Conservation (phyloP, 2,888 invertebrate genomes). For the Congeria kusceri region DNA sequence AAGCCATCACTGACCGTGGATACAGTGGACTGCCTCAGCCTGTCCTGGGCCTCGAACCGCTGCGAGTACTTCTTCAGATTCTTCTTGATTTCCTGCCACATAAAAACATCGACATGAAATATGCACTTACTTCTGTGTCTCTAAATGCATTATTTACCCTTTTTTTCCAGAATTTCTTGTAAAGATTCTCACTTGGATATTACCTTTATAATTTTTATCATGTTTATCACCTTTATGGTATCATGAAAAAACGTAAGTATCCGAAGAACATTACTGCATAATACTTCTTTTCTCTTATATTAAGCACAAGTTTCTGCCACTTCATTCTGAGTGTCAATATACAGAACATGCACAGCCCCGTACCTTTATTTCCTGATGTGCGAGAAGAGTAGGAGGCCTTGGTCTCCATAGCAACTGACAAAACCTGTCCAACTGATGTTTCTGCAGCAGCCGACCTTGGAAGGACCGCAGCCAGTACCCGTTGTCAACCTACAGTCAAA, state of each 20-base stretch:
- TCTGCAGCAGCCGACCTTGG: constrained; percentile 92
- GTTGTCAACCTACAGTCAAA: constrained; percentile 87
- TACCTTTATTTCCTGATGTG: constrained; percentile 91
- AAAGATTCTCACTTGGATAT: too few relatives aligned
- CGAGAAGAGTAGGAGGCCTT: constrained; percentile 93
- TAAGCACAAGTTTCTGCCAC: constrained; percentile 9
- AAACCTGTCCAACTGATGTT: constrained; percentile 96
- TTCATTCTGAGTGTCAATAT: not conserved
- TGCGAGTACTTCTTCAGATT: constrained; percentile 98
- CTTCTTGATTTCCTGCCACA: constrained; percentile 95
- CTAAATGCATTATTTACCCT: constrained; percentile 89
- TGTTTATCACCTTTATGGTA: too few relatives aligned
- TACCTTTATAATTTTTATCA: too few relatives aligned
- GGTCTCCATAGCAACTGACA: constrained; percentile 98
- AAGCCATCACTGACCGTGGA: constrained; percentile 89
- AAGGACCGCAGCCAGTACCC: constrained; percentile 99
- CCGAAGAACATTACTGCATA: too few relatives aligned
- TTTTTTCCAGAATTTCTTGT: constrained; percentile 64
- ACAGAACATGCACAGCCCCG: not conserved
- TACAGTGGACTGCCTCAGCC: constrained; percentile 95
- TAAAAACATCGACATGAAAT: too few relatives aligned
- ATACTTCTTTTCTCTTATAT: constrained; percentile 72
- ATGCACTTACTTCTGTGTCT: too few relatives aligned
- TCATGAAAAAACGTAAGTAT: constrained; percentile 85
- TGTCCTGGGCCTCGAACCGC: constrained; percentile 98